A percentile compares a stretch with the other conserved stretches of the same genome.
Conservation (phyloP, 2,797 vertebrate genomes). For the Sebastolobus alascanus region DNA sequence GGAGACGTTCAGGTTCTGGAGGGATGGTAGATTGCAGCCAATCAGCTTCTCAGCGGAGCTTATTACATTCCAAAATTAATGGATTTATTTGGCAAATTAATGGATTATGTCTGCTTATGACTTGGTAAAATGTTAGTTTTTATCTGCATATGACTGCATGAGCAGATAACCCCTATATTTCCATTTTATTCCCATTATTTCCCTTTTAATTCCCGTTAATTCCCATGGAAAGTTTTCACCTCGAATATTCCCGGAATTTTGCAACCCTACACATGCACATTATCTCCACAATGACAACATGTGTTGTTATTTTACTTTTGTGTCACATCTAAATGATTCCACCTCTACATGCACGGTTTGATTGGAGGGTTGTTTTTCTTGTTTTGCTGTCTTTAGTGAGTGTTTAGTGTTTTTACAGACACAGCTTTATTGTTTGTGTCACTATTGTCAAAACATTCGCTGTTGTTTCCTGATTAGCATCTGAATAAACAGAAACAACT, state of each 20-base stretch:
- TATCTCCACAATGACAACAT: neutral
- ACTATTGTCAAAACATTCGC: neutral
- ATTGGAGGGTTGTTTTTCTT: neutral
- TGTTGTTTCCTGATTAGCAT: constrained; percentile 4
- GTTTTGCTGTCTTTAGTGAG: neutral
- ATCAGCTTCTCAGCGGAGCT: neutral
- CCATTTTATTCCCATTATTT: neutral
- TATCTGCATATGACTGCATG: neutral
- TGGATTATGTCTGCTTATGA: neutral
- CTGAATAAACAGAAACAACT: neutral
- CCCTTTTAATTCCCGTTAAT: neutral
- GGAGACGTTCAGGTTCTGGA: no score
- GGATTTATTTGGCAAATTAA: neutral
- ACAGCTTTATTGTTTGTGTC: neutral
- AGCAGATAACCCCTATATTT: neutral
- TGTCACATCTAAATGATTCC: neutral
- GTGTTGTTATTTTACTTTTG: neutral
- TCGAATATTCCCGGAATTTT: neutral
- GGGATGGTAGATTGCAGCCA: neutral
- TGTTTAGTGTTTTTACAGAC: constrained; percentile 9
- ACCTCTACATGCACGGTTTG: neutral
- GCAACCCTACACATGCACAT: neutral
- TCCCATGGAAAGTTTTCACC: neutral
- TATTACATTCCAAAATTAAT: neutral
- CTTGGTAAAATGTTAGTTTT: neutral